These are phyloP conservation scores for Miichthys miiuy DNA, from an alignment of 2,797 vertebrate species.

Conservation along the genomic window DNA sequence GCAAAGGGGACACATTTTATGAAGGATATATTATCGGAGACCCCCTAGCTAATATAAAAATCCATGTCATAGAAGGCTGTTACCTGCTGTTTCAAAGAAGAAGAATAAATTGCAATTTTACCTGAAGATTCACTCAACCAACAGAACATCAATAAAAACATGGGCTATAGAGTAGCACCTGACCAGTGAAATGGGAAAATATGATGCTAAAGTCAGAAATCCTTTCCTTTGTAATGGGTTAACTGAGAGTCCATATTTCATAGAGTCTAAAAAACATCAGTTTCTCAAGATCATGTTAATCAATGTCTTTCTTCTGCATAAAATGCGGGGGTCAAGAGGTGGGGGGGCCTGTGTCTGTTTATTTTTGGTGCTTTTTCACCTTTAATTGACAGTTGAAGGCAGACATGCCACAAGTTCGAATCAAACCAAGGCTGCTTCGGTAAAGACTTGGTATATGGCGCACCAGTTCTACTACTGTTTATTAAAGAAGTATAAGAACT, in stretches of 20 bases:
- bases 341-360: too few relatives aligned
- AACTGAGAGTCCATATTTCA: not conserved
- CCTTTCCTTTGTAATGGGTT: not conserved
- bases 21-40: too few relatives aligned
- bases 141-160: not conserved
- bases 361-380: too few relatives aligned
- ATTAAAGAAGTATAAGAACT: not conserved
- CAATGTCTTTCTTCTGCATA: not conserved
- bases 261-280: too few relatives aligned
- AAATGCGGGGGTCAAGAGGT: too few relatives aligned
- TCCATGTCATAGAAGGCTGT: not conserved
- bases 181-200: not conserved
- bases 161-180: not conserved
- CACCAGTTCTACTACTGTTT: not conserved
- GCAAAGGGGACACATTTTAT: too few relatives aligned
- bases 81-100: not conserved
- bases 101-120: not conserved
- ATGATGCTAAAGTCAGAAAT: not conserved
- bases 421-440: too few relatives aligned
- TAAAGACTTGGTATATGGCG: too few relatives aligned
- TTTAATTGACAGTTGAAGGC: too few relatives aligned
- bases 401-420: too few relatives aligned
- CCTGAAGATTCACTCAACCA: not conserved
- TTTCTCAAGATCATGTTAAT: not conserved
- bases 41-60: too few relatives aligned